Evolutionary conservation across 2,888 invertebrate species (phyloP), one percentile per base, ranked within the genome.

Genomic region (Drosophila monieri): DNA sequence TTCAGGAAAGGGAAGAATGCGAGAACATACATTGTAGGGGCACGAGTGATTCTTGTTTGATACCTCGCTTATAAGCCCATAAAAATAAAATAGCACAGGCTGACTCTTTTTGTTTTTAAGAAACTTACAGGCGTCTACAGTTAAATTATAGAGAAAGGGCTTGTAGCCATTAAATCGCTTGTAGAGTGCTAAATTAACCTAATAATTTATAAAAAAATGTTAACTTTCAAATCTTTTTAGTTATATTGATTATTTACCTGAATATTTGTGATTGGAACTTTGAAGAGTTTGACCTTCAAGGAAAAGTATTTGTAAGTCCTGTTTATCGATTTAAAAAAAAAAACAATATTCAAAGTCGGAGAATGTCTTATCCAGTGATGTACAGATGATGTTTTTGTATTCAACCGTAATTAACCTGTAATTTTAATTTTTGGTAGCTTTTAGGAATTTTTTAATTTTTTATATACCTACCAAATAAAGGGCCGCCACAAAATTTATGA

Each of bases 71-170:
- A 44, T 8, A 10, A 57, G 12, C 2, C 6, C 10, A 8, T 12
- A 44, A 12, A 56, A 27, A 30, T 35, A 61, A 12, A 15, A n/a
- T 3, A 15, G 10, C 9, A 64, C 39, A 0, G 62, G 51, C 25
- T 23, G 18, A 0, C 10, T 25, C 10, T 39, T 59, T 1, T 0
- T 10, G 12, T 30, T 44, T 2, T 9, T 3, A 0, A 44, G 0
- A 8, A 32, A 49, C 23, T 48, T 37, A 2, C 60, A 65, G 9
- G 8, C 43, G 35, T 66, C 62, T 1, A 66, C 0, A 0, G 62
- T 61, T 0, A 61, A 0, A 32, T 61, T 62, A 10, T 66, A 66
- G 1, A 61, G 44, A 30, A 66, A 60, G 0, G 54, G 59, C 46
- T 44, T 52, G 23, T 48, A 53, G 0, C 65, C 60, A 48, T 14